Percentiles rank a stretch among this genome's conserved stretches.
Conservation (phyloP, 2,797 vertebrate genomes). For the Echiichthys vipera region DNA sequence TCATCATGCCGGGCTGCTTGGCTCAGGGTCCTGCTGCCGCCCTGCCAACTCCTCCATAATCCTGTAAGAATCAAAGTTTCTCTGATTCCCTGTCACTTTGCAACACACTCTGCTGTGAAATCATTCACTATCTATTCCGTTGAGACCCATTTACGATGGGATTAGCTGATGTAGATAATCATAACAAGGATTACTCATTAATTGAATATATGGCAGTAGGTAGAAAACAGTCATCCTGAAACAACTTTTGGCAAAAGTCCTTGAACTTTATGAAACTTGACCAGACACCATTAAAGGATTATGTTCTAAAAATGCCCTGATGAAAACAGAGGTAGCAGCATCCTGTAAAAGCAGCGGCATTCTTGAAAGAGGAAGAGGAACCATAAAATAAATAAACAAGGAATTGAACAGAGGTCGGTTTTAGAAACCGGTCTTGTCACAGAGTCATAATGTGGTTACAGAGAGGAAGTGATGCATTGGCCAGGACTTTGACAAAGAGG, state of each 20-base stretch:
- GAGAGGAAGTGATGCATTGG: constrained; percentile 55
- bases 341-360: constrained; percentile 17
- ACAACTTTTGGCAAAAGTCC: background rate
- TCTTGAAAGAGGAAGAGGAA: constrained; percentile 23
- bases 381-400: constrained; percentile 34
- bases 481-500: constrained; percentile 25
- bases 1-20: background rate
- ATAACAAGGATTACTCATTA: constrained; percentile 51
- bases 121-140: constrained; percentile 17
- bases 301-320: constrained; percentile 4
- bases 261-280: constrained; percentile 12
- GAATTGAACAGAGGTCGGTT: constrained; percentile 19
- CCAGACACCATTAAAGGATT: constrained; percentile 31
- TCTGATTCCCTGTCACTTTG: constrained; percentile 34
- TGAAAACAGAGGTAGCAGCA: background rate
- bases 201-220: constrained; percentile 4
- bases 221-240: constrained; percentile 10
- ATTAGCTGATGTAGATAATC: constrained; percentile 41
- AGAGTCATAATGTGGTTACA: constrained; percentile 42
- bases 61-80: constrained; percentile 30
- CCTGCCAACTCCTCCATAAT: constrained; percentile 43
- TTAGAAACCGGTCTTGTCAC: constrained; percentile 38
- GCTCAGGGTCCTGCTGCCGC: constrained; percentile 9
- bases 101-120: constrained; percentile 36
- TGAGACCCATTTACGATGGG: constrained; percentile 22